Evolutionary conservation across 2,113 vertebrate species (phyloP).

Genomic region (Myotis yumanensis): DNA sequence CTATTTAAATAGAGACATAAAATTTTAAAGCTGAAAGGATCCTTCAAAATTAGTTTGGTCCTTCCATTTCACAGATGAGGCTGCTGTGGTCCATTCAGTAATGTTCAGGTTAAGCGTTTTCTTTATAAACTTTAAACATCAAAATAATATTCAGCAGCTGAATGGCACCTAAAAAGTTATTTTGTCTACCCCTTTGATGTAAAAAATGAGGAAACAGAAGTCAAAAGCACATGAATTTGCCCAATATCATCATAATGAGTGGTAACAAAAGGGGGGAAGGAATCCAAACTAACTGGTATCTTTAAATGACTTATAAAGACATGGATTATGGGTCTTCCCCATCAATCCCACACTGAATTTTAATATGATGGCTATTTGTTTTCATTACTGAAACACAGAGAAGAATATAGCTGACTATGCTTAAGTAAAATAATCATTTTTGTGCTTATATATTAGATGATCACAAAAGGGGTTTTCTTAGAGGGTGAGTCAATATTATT

Average conservation of each 20-base stretch:
- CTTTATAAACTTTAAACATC: conserved; percentile 19
- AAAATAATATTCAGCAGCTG: background rate
- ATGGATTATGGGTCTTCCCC: background rate
- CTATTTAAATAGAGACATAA: background rate
- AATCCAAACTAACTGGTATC: background rate
- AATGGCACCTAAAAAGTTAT: background rate
- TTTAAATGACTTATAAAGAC: conserved; percentile 30
- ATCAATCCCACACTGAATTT: background rate
- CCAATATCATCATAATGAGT: background rate
- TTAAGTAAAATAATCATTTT: conserved; percentile 25
- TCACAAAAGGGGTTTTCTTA: background rate
- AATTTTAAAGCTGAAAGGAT: background rate
- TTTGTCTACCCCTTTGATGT: background rate
- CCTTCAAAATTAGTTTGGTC: conserved; percentile 22
- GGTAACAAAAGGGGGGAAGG: background rate
- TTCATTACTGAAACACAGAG: conserved; percentile 36
- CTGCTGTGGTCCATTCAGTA: background rate
- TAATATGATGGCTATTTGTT: background rate
- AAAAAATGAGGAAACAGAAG: background rate
- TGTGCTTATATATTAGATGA: conserved; percentile 7
- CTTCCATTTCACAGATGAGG: conserved; percentile 23
- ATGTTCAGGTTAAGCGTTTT: conserved; percentile 29
- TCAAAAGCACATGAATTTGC: background rate
- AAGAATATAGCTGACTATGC: conserved; percentile 13
- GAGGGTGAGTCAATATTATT: conserved; percentile 14